These are phyloP conservation scores for Avahi laniger DNA, from an alignment of 2,797 vertebrate species.

Conservation along the genomic window DNA sequence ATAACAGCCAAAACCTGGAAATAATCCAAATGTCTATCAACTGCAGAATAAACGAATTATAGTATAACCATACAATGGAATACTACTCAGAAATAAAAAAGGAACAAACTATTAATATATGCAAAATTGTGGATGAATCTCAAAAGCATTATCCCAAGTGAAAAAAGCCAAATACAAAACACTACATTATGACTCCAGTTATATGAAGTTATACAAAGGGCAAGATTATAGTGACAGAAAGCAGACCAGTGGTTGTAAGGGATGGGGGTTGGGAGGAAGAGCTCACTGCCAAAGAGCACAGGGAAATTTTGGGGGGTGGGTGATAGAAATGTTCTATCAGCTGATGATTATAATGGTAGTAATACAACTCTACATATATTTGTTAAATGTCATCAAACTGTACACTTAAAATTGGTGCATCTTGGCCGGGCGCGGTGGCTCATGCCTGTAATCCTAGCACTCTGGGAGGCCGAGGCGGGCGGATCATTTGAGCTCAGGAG, in stretches of 20 bases:
- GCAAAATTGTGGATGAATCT: background rate
- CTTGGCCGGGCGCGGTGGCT: no score
- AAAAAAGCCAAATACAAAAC: constrained; percentile 17
- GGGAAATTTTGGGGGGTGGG: background rate
- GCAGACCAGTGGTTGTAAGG: background rate
- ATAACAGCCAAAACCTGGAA: background rate
- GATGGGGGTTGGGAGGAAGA: background rate
- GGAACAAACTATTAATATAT: background rate
- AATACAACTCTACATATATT: background rate
- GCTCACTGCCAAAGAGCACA: background rate
- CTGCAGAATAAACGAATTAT: background rate
- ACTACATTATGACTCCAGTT: background rate
- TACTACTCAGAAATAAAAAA: background rate
- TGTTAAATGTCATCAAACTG: background rate
- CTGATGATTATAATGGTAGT: background rate
- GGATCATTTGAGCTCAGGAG: no score
- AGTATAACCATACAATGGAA: background rate
- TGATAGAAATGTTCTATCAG: background rate
- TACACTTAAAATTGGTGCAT: background rate
- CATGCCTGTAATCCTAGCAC: no score
- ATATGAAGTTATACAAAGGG: background rate
- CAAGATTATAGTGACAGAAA: background rate
- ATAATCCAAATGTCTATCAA: background rate
- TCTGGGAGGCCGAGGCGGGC: no score
- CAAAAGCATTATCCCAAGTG: background rate